These are phyloP conservation scores for Hypomesus transpacificus DNA, from an alignment of 2,113 vertebrate genomes.

Conservation along the genomic window DNA sequence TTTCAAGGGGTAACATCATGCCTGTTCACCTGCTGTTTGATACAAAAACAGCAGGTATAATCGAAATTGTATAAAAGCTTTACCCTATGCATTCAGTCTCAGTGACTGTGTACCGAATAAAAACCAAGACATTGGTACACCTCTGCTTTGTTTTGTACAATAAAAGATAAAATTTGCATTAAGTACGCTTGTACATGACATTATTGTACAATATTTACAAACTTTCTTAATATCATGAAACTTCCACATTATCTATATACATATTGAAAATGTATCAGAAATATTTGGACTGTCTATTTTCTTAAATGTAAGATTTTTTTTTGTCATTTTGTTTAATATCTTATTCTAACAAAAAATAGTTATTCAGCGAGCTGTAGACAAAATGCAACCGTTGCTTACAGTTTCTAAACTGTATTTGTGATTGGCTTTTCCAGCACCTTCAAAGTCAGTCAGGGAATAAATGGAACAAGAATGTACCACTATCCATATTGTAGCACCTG, in stretches of 20 bases:
- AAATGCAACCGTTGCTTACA: slow-evolving; percentile 73
- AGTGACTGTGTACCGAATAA: slow-evolving; percentile 91
- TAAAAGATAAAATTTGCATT: slow-evolving; percentile 99
- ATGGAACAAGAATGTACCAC: slow-evolving; percentile 69
- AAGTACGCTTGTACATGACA: slow-evolving; percentile 99
- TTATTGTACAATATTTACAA: slow-evolving; percentile 99
- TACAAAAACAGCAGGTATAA: slow-evolving; percentile 82
- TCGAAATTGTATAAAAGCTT: slow-evolving; percentile 95
- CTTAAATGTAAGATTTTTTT: slow-evolving; percentile 83
- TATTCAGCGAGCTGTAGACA: slow-evolving; percentile 87
- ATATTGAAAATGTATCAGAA: slow-evolving; percentile 99
- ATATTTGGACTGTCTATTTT: slow-evolving; percentile 98
- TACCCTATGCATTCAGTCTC: slow-evolving; percentile 80
- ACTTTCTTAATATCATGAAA: slow-evolving; percentile 88
- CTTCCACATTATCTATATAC: slow-evolving; percentile 98
- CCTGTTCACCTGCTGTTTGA: slow-evolving; percentile 80
- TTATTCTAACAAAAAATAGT: slow-evolving; percentile 91
- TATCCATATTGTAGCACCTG: slow-evolving; percentile 67
- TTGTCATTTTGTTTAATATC: slow-evolving; percentile 73
- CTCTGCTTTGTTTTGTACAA: slow-evolving; percentile 89
- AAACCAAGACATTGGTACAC: slow-evolving; percentile 98
- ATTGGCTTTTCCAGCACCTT: slow-evolving; percentile 81
- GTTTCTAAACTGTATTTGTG: slow-evolving; percentile 68
- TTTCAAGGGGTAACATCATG: slow-evolving; percentile 76
- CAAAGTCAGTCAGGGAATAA: slow-evolving; percentile 49